Conservation (phyloP, 1,140 invertebrate genomes). For the Pseudachorutes palmiensis region DNA sequence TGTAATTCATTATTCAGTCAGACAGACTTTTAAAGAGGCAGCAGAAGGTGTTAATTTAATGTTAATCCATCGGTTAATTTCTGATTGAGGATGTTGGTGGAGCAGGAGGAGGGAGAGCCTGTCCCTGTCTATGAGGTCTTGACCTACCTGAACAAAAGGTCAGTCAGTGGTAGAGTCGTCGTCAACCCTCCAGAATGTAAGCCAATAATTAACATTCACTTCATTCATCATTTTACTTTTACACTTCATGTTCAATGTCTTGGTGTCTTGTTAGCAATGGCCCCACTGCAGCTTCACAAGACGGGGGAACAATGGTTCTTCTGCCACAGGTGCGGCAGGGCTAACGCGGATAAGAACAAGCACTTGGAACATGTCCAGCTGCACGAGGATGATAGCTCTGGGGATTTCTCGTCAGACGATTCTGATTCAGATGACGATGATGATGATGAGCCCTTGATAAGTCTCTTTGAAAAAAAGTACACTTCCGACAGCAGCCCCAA, state of each 20-base stretch:
- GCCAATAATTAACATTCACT: background rate
- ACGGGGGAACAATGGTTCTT: slow-evolving; percentile 15
- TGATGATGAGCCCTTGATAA: background rate
- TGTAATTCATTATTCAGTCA: too few relatives aligned
- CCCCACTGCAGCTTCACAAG: background rate
- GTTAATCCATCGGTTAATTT: too few relatives aligned
- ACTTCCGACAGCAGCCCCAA: too few relatives aligned
- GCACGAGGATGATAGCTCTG: background rate
- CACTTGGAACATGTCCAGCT: slow-evolving; percentile 18
- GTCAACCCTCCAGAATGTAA: slow-evolving; percentile 10
- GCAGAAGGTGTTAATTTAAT: too few relatives aligned
- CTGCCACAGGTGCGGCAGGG: background rate
- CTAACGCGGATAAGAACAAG: slow-evolving; percentile 7
- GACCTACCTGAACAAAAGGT: slow-evolving; percentile 1
- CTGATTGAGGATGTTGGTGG: too few relatives aligned
- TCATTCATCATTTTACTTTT: background rate
- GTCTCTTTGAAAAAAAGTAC: background rate
- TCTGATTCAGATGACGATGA: background rate
- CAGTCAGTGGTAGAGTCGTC: slow-evolving; percentile 3
- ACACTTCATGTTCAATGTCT: background rate
- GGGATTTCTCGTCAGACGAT: background rate
- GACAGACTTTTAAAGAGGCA: too few relatives aligned
- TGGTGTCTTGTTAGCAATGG: slow-evolving; percentile 1
- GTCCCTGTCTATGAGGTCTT: slow-evolving; percentile 6
- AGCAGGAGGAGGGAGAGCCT: background rate